phyloP scores from a whole-genome alignment of 2,113 vertebrate species.

The Deroptyus accipitrinus region DNA sequence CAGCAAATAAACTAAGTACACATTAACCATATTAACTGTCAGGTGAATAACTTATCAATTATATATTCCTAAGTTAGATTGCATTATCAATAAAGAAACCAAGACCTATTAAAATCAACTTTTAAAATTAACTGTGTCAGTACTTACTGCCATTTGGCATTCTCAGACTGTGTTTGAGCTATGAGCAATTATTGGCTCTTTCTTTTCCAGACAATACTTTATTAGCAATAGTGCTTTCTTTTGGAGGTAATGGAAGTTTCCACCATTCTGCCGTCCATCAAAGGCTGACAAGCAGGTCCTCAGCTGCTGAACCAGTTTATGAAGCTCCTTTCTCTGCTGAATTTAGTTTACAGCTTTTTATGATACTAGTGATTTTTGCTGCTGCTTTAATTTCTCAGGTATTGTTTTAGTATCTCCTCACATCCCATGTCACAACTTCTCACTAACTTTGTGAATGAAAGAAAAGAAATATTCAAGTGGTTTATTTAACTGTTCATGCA shows the following conservation, averaged over 20 bases:
- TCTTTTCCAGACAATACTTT: not conserved
- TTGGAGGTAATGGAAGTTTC: not conserved
- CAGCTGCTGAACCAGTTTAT: not conserved
- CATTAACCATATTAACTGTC: slow-evolving; percentile 31
- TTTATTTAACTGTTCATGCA: not conserved
- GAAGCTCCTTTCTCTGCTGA: not conserved
- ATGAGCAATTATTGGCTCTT: not conserved
- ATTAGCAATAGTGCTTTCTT: not conserved
- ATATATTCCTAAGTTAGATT: slow-evolving; percentile 24
- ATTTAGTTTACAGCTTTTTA: not conserved
- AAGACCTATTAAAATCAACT: slow-evolving; percentile 25
- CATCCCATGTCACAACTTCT: not conserved
- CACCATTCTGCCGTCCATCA: not conserved
- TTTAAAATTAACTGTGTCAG: slow-evolving; percentile 27
- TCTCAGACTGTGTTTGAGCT: not conserved
- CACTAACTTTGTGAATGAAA: not conserved
- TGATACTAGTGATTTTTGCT: not conserved
- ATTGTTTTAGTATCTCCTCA: not conserved
- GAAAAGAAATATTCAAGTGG: not conserved
- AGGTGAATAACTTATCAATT: slow-evolving; percentile 44
- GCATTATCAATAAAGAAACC: slow-evolving; percentile 41
- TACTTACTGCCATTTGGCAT: not conserved
- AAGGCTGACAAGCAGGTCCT: not conserved
- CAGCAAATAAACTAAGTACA: slow-evolving; percentile 42
- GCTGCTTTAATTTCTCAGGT: not conserved